A percentile compares a stretch with the other conserved stretches of the same genome.
Conservation (phyloP, 2,888 invertebrate species). For the Aleiodes alternator region DNA sequence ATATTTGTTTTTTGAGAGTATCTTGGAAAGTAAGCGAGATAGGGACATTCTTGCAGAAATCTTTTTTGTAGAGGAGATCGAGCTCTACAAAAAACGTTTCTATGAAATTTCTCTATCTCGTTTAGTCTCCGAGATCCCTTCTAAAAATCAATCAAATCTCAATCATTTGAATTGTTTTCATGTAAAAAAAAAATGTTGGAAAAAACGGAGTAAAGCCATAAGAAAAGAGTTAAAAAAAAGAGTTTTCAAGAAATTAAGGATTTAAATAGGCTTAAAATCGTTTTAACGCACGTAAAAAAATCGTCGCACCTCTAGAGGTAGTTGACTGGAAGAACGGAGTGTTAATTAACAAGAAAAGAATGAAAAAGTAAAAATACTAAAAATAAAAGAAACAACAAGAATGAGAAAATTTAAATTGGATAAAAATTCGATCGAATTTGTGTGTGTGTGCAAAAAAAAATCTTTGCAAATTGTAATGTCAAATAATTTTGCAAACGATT, state of each 20-base stretch:
- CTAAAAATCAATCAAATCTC: background rate
- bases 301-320: slow-evolving; percentile 34
- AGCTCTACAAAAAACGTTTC: background rate
- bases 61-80: background rate
- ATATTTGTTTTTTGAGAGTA: too few relatives aligned
- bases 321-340: slow-evolving; percentile 34
- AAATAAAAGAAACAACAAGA: too few relatives aligned
- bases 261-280: slow-evolving; percentile 25
- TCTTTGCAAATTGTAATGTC: background rate
- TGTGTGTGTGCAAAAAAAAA: background rate
- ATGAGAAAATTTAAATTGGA: too few relatives aligned
- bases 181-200: slow-evolving; percentile 8
- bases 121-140: background rate
- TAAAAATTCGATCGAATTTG: too few relatives aligned
- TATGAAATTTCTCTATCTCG: background rate
- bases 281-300: slow-evolving; percentile 42
- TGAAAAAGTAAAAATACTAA: too few relatives aligned
- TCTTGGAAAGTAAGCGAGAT: too few relatives aligned
- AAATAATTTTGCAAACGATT: slow-evolving; percentile 17
- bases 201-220: slow-evolving; percentile 20
- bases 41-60: background rate
- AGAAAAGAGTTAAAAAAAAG: background rate
- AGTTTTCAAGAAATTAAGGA: background rate
- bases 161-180: slow-evolving; percentile 5
- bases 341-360: slow-evolving; percentile 3